These are phyloP conservation scores for Alca torda DNA, from an alignment of 2,797 vertebrate species.

Conservation along the genomic window DNA sequence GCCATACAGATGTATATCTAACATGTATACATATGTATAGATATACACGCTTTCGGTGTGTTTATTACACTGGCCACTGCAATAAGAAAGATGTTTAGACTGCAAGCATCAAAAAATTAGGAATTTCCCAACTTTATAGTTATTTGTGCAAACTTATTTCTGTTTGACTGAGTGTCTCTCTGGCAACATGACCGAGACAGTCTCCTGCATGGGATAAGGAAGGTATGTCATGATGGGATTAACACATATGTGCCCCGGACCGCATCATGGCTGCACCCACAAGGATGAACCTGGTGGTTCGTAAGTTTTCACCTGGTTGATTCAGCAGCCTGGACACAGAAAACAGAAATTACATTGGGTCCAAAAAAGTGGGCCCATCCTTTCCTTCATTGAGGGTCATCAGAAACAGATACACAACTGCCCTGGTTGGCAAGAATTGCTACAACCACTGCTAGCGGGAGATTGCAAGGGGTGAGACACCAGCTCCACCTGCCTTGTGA, in stretches of 20 bases:
- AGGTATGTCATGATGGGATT: neutral
- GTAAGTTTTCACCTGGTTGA: neutral
- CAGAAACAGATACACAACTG: fast-evolving
- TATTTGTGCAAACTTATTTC: neutral
- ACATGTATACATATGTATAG: neutral
- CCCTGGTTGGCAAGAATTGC: neutral
- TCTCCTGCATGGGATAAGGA: fast-evolving
- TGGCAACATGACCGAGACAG: fast-evolving
- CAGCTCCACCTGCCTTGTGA: neutral
- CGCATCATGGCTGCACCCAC: fast-evolving
- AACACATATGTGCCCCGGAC: fast-evolving
- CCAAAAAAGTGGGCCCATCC: neutral
- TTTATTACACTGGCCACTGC: neutral
- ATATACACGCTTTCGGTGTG: neutral
- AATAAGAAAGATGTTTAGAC: neutral
- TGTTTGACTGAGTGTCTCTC: neutral
- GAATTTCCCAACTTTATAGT: neutral
- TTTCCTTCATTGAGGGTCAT: fast-evolving
- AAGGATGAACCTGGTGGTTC: neutral
- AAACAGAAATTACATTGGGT: neutral
- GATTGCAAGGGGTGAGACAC: neutral
- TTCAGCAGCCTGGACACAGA: neutral
- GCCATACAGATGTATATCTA: neutral
- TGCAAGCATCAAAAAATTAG: neutral
- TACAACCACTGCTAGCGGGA: neutral